Evolutionary conservation across 2,113 vertebrate genomes (phyloP).

Genomic region (Odontesthes bonariensis): DNA sequence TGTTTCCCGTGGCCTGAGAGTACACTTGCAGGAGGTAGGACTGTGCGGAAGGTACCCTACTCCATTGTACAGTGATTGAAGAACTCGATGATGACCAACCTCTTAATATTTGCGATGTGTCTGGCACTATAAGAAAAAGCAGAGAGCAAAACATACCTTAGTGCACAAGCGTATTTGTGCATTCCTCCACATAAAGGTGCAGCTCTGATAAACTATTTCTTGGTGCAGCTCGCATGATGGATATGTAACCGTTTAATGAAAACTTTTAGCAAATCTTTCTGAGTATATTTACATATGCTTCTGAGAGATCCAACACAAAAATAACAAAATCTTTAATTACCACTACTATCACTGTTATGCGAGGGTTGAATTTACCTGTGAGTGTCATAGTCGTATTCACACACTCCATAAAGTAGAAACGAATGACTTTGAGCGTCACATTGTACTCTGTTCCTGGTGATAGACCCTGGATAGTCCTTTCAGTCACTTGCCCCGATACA

Average conservation of each 20-base stretch:
- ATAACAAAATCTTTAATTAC: not conserved
- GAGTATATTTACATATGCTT: not conserved
- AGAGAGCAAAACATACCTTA: not conserved
- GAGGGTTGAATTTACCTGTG: conserved; percentile 70
- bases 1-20: conserved; percentile 12
- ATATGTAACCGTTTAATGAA: not conserved
- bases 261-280: not conserved
- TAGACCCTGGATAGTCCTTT: conserved; percentile 65
- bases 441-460: conserved; percentile 72
- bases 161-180: not conserved
- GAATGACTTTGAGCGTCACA: conserved; percentile 78
- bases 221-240: not conserved
- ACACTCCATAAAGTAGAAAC: conserved; percentile 64
- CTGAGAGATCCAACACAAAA: not conserved
- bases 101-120: conserved; percentile 67
- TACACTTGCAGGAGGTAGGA: conserved; percentile 69
- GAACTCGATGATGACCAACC: conserved; percentile 69
- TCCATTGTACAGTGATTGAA: conserved; percentile 74
- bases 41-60: conserved; percentile 53
- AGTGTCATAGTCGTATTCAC: not conserved
- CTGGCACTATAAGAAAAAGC: conserved; percentile 67
- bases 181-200: not conserved
- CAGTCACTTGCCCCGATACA: not conserved
- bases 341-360: not conserved
- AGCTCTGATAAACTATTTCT: too few species aligned